phyloP scores from a whole-genome alignment of 2,888 invertebrate species.

The Euzetes globulus region DNA sequence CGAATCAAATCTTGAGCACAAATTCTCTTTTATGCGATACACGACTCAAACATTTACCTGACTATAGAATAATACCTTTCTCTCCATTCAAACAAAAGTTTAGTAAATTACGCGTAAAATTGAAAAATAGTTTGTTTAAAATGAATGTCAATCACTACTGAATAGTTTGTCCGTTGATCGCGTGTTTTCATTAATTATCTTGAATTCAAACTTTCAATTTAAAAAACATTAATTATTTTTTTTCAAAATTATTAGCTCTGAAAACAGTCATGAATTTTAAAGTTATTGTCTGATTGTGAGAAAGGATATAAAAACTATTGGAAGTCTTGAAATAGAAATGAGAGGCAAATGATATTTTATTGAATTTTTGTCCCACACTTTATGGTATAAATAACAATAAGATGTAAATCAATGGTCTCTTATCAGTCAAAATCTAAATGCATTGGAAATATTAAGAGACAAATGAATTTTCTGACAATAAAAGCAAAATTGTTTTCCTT shows the following conservation, averaged over 20 bases:
- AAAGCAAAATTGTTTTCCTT: not conserved
- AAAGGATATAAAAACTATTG: not conserved
- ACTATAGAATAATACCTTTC: too few relatives aligned
- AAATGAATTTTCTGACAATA: not conserved
- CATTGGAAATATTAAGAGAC: not conserved
- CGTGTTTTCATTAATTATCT: conserved; percentile 9
- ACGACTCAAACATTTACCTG: too few relatives aligned
- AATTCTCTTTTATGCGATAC: too few relatives aligned
- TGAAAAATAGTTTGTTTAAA: not conserved
- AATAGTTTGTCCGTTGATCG: not conserved
- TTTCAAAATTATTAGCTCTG: not conserved
- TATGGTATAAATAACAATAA: not conserved
- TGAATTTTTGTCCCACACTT: not conserved
- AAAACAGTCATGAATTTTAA: not conserved
- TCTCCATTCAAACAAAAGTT: not conserved
- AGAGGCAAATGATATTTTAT: not conserved
- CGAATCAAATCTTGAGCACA: not conserved
- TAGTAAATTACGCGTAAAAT: not conserved
- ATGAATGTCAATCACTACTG: not conserved
- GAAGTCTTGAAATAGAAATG: not conserved
- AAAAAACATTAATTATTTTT: not conserved
- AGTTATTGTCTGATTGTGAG: not conserved
- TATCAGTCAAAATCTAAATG: too few relatives aligned
- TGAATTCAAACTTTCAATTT: not conserved
- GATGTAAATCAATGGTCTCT: not conserved